Base-by-base conservation (phyloP, 30 jellyfish, hydroid and myxozoan species). In the Catostylus mosaicus region DNA sequence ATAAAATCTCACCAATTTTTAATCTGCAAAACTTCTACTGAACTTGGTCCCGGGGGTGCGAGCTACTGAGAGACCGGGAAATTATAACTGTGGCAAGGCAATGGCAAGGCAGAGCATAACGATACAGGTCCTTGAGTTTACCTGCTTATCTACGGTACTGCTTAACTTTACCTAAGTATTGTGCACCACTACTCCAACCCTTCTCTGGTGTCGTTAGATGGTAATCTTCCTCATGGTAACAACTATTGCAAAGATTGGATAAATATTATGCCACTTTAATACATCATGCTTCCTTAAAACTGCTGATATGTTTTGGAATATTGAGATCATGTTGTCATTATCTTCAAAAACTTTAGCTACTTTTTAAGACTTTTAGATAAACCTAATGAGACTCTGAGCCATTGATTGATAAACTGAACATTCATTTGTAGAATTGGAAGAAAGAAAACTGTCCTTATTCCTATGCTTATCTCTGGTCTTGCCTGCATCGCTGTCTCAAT, bases 401-500 rank as follows among this genome's bases (percentile, higher is more conserved):
- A n/a, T n/a, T 6, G 40, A 32, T 36, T 32, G 10, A n/a, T n/a
- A 5, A 37, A 0, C 5, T 0, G 33, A 7, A 0, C 18, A 33
- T 32, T 45, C 26, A 11, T 73, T 50, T 73, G 54, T 70, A 87
- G 96, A 52, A 65, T 79, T 27, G 97, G 97, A 33, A 87, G 97
- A 1, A 88, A 88, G 84, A 72, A 65, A 57, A 79, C 93, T 0
- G 89, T 73, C 33, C n/a, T 75, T 22, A 88, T 88, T 19, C 89
- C 97, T 34, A 88, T 83, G 90, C 0, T 80, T 45, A 88, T 88
- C 59, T 73, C 87, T 66, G 97, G 97, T 27, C 33, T 81, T 3
- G 84, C 93, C 16, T 88, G 97, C 51, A 84, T 84, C 37, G 82
- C 77, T n/a, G 95, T 76, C 37, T 84, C 95, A 6, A 29, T 84